phyloP scores from a whole-genome alignment of 2,113 vertebrate genomes.

The Halcyon malimbica region DNA sequence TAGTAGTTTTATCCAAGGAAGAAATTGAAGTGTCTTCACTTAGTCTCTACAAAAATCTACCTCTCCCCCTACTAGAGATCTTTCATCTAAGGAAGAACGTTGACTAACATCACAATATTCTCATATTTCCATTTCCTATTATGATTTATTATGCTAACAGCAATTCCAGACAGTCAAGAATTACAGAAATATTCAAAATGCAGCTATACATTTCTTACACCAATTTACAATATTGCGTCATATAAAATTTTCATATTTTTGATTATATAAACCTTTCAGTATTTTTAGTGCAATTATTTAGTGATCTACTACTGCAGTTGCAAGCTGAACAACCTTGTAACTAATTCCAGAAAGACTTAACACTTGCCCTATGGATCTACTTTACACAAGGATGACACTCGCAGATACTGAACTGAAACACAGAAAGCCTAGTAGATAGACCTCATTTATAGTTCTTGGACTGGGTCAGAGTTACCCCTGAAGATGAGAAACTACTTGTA shows the following conservation, averaged over 20 bases:
- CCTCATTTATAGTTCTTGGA: neutral
- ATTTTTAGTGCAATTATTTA: neutral
- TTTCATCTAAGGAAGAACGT: neutral
- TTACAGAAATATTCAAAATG: neutral
- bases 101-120: neutral
- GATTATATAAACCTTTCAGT: neutral
- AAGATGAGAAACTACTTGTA: neutral
- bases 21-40: neutral
- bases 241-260: neutral
- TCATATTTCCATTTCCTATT: neutral
- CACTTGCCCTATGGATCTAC: neutral
- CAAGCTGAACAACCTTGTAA: neutral
- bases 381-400: neutral
- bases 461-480: neutral
- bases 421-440: neutral
- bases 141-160: neutral
- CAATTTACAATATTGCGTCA: neutral
- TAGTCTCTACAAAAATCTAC: neutral
- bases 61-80: neutral
- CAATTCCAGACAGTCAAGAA: neutral
- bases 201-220: neutral
- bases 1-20: neutral
- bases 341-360: neutral
- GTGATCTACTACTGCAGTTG: neutral
- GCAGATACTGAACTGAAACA: neutral